Conservation (phyloP, 1,140 invertebrate genomes). For the Spodoptera frugiperda region DNA sequence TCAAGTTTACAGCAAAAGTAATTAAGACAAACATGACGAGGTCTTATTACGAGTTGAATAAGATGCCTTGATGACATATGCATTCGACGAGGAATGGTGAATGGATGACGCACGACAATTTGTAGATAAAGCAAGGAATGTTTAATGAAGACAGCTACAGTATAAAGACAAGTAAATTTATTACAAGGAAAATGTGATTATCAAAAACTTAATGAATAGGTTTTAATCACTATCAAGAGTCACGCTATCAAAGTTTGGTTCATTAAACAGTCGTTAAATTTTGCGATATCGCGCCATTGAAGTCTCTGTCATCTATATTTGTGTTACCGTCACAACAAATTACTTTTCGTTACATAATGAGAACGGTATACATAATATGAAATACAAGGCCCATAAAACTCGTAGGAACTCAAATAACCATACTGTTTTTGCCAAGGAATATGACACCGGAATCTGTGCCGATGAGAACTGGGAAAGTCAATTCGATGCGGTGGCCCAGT, state of each 20-base stretch:
- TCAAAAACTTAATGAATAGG: too few relatives aligned
- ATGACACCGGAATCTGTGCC: slow-evolving; percentile 56
- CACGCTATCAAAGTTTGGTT: too few relatives aligned
- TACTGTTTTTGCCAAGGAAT: slow-evolving; percentile 47
- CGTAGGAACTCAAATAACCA: background rate
- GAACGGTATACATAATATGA: background rate
- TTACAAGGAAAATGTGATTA: too few relatives aligned
- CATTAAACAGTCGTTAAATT: background rate
- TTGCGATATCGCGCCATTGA: background rate
- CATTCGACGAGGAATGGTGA: slow-evolving; percentile 18
- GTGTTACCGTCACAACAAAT: too few relatives aligned
- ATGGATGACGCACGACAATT: slow-evolving; percentile 36
- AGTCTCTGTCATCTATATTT: too few relatives aligned
- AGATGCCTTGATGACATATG: slow-evolving; percentile 36
- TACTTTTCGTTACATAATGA: too few relatives aligned
- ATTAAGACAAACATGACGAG: slow-evolving; percentile 39
- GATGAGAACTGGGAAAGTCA: slow-evolving; percentile 47
- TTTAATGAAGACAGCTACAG: slow-evolving; percentile 25
- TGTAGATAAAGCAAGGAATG: slow-evolving; percentile 33
- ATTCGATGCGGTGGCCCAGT: slow-evolving; percentile 52
- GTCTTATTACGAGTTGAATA: slow-evolving; percentile 38
- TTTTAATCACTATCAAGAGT: too few relatives aligned
- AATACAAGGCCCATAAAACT: slow-evolving; percentile 8
- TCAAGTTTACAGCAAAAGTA: slow-evolving; percentile 40
- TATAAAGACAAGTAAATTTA: too few relatives aligned